Evolutionary conservation across 2,888 invertebrate species (phyloP).

Genomic region (Protodeltote pygarga): DNA sequence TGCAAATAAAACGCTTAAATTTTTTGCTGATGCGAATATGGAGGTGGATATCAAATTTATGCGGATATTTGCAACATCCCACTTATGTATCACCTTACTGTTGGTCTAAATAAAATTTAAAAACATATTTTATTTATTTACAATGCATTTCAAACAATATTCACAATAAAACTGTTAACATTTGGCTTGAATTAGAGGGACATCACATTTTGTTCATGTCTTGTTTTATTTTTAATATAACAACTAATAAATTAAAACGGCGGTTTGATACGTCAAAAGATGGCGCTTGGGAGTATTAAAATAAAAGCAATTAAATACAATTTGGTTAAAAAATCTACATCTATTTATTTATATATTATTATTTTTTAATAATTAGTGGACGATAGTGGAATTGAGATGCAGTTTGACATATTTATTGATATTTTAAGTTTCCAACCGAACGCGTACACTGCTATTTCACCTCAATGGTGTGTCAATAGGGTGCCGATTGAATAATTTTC

Average conservation of each 20-base stretch:
- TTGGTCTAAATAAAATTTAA: neutral
- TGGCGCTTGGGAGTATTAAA: slow-evolving; percentile 52
- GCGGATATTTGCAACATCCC: no score
- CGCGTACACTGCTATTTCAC: no score
- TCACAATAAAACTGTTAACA: slow-evolving; percentile 24
- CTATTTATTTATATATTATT: slow-evolving; percentile 51
- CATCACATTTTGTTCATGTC: slow-evolving; percentile 36
- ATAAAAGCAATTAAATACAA: slow-evolving; percentile 56
- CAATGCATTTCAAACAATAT: slow-evolving; percentile 33
- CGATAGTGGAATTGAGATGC: neutral
- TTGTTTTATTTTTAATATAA: slow-evolving; percentile 17
- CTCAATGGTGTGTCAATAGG: no score
- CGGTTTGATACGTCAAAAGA: slow-evolving; percentile 45
- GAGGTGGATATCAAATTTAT: no score
- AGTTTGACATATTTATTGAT: neutral
- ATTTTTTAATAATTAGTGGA: slow-evolving; percentile 26
- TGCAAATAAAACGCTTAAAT: no score
- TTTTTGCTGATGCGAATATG: no score
- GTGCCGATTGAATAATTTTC: no score
- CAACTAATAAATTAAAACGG: slow-evolving; percentile 49
- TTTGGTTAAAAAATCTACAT: slow-evolving; percentile 57
- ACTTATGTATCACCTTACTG: neutral
- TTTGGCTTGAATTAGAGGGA: slow-evolving; percentile 22
- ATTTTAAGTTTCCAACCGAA: no score
- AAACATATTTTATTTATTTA: neutral